A percentile compares a stretch with the other conserved stretches of the same genome.
These are phyloP conservation scores for Drosophila phalerata DNA, from an alignment of 2,888 invertebrate genomes.

Conservation along the genomic window DNA sequence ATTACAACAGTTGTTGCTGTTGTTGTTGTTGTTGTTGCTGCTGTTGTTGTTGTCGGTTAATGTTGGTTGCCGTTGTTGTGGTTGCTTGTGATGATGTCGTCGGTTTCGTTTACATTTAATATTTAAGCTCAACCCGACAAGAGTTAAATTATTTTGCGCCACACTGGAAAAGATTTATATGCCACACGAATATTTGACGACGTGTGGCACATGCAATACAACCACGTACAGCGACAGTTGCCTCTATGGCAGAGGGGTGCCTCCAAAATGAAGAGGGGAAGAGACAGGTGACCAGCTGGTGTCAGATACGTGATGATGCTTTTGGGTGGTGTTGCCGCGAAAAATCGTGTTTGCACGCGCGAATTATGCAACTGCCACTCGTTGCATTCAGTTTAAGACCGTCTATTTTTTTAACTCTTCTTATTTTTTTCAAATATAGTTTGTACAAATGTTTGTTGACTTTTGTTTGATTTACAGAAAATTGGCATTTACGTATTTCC, in stretches of 20 bases:
- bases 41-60: conserved; percentile 15
- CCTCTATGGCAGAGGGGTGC: neutral
- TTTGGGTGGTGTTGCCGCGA: conserved; percentile 37
- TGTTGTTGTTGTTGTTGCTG: conserved; percentile 24
- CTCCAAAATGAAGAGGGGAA: too few species aligned
- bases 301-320: conserved; percentile 49
- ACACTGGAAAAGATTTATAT: conserved; percentile 70
- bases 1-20: conserved; percentile 42
- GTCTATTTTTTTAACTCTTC: conserved; percentile 13
- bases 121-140: conserved; percentile 48
- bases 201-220: conserved; percentile 53
- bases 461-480: conserved; percentile 46
- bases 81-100: conserved; percentile 11
- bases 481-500: conserved; percentile 30
- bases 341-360: conserved; percentile 75
- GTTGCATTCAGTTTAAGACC: conserved; percentile 52
- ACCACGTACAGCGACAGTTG: conserved; percentile 8
- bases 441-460: conserved; percentile 37
- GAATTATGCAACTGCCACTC: conserved; percentile 71
- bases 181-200: conserved; percentile 69
- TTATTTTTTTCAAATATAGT: conserved; percentile 3
- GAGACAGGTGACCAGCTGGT: conserved; percentile 12
- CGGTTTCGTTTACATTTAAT: conserved; percentile 48
- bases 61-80: conserved; percentile 13
- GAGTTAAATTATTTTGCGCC: conserved; percentile 55